Evolutionary conservation across 2,797 vertebrate genomes (phyloP).

Genomic region (Alfaro cultratus): DNA sequence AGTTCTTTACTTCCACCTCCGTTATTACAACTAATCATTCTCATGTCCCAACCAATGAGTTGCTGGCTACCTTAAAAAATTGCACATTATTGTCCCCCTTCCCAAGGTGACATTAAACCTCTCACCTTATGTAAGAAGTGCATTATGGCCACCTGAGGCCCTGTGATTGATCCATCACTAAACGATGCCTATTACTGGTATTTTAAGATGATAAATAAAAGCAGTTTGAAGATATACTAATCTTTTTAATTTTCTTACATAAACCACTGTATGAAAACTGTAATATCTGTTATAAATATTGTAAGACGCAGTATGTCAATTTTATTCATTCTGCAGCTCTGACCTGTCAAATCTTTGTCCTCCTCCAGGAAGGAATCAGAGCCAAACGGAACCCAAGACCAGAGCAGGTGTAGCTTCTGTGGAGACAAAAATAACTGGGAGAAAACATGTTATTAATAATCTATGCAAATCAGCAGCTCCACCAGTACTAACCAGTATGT

Average conservation of each 20-base stretch:
- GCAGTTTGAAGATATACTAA: too few relatives aligned
- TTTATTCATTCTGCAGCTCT: too few relatives aligned
- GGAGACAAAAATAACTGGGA: not conserved
- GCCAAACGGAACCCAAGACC: not conserved
- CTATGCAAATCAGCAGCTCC: not conserved
- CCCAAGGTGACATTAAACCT: not conserved
- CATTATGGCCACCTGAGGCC: not conserved
- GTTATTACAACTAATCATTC: not conserved
- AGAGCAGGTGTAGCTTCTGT: not conserved
- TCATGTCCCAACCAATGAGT: not conserved
- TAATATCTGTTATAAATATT: too few relatives aligned
- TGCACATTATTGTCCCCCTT: not conserved
- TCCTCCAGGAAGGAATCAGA: not conserved
- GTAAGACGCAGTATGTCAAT: too few relatives aligned
- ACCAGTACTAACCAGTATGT: too few relatives aligned
- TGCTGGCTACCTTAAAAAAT: not conserved
- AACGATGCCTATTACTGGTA: not conserved
- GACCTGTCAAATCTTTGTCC: too few relatives aligned
- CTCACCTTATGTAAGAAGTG: not conserved
- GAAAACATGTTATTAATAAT: not conserved
- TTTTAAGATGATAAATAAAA: not conserved
- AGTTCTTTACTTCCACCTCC: not conserved
- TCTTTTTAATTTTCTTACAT: too few relatives aligned
- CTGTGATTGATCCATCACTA: too few relatives aligned
- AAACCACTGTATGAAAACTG: too few relatives aligned